Conservation (phyloP, 1,140 invertebrate genomes). For the Neelides sp. region DNA sequence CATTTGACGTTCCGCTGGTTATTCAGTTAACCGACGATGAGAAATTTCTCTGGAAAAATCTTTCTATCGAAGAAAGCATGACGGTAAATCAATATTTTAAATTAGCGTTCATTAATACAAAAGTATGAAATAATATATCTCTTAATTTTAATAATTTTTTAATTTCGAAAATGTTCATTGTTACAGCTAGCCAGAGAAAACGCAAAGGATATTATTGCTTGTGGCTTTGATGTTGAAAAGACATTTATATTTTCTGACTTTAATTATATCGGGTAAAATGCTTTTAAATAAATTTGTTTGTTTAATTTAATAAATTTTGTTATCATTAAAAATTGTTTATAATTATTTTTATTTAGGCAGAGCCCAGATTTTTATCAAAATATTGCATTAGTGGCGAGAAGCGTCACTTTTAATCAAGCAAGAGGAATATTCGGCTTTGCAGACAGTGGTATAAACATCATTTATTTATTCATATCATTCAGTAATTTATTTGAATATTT, state of each 20-base stretch:
- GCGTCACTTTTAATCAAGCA: constrained; percentile 88
- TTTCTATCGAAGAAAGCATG: constrained; percentile 77
- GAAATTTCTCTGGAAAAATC: constrained; percentile 94
- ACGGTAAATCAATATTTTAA: constrained; percentile 36
- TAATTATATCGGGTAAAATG: constrained; percentile 78
- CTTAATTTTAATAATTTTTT: not conserved
- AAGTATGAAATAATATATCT: not conserved
- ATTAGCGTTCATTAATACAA: not conserved
- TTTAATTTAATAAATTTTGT: constrained; percentile 10
- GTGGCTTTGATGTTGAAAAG: constrained; percentile 89
- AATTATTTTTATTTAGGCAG: constrained; percentile 42
- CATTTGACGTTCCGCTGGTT: constrained; percentile 90
- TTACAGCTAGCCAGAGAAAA: constrained; percentile 67
- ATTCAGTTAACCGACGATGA: constrained; percentile 98
- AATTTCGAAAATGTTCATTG: not conserved
- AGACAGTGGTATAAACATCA: constrained; percentile 52
- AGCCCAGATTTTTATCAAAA: constrained; percentile 84
- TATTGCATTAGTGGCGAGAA: constrained; percentile 80
- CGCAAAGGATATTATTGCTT: constrained; percentile 95
- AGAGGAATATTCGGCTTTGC: constrained; percentile 93
- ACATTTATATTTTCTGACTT: constrained; percentile 97
- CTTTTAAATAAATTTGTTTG: constrained; percentile 2
- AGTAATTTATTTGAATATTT: not conserved
- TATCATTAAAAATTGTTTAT: constrained; percentile 12
- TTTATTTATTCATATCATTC: not conserved